Percentiles rank a stretch among this genome's conserved stretches.
Conservation (phyloP, 1,140 invertebrate species). For the Microplitis mediator region DNA sequence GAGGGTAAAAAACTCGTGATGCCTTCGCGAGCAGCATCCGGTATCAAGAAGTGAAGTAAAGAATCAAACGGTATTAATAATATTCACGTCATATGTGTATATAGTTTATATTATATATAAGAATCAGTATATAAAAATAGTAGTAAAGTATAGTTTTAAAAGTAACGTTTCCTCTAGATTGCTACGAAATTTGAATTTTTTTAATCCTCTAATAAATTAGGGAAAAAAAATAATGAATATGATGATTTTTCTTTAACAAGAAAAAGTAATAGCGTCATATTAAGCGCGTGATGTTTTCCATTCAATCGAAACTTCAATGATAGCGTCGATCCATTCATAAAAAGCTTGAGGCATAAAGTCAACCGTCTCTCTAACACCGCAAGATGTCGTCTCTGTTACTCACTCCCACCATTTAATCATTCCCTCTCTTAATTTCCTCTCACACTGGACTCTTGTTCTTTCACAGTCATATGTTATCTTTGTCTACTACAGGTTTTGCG, state of each 20-base stretch:
- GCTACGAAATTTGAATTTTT: no score
- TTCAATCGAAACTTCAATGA: constrained; percentile 69
- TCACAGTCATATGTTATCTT: constrained; percentile 15
- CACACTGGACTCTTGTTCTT: constrained; percentile 9
- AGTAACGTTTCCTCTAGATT: no score
- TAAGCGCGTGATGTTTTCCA: constrained; percentile 59
- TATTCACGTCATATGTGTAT: no score
- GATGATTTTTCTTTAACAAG: constrained; percentile 14
- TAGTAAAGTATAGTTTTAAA: no score
- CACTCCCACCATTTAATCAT: constrained; percentile 15
- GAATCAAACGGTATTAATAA: neutral
- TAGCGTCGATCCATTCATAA: constrained; percentile 80
- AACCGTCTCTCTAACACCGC: constrained; percentile 50
- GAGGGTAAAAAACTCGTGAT: constrained; percentile 40
- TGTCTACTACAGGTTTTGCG: neutral
- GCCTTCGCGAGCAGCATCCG: constrained; percentile 40
- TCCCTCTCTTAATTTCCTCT: constrained; percentile 1
- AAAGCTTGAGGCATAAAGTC: constrained; percentile 65
- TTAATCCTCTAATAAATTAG: neutral
- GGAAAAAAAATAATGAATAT: neutral
- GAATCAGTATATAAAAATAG: no score
- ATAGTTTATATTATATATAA: no score
- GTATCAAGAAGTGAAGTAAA: constrained; percentile 26
- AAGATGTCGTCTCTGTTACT: constrained; percentile 57
- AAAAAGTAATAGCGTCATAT: constrained; percentile 34